Conservation (phyloP, 2,888 invertebrate species). For the Acleris emargana region DNA sequence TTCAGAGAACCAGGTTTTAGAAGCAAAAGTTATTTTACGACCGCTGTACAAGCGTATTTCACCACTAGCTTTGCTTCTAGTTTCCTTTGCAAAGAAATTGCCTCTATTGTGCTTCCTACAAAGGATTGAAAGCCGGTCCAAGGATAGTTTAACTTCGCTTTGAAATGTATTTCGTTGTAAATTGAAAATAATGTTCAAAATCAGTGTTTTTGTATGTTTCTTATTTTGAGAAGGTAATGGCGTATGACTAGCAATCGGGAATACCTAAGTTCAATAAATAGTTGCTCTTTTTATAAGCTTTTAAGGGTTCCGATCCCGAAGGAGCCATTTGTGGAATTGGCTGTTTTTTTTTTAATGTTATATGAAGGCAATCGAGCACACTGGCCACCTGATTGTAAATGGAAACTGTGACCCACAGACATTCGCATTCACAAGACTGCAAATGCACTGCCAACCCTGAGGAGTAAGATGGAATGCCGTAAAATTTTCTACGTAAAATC, state of each 20-base stretch:
- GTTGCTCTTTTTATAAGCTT: not conserved
- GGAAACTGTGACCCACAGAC: too few relatives aligned
- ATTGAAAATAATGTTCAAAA: not conserved
- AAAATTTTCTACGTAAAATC: too few relatives aligned
- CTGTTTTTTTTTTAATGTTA: too few relatives aligned
- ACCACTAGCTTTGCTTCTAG: not conserved
- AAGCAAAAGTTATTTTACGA: not conserved
- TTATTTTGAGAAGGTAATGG: not conserved
- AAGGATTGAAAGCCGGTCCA: not conserved
- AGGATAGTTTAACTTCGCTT: slow-evolving; percentile 1
- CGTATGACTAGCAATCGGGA: not conserved
- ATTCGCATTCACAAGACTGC: too few relatives aligned
- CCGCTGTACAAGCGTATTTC: slow-evolving; percentile 32
- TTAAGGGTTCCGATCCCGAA: not conserved
- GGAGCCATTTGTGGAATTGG: too few relatives aligned
- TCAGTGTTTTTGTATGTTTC: not conserved
- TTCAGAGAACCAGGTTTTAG: too few relatives aligned
- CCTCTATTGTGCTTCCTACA: not conserved
- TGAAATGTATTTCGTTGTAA: not conserved
- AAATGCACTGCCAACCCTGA: too few relatives aligned
- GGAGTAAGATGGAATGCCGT: too few relatives aligned
- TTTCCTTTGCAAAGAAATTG: slow-evolving; percentile 5
- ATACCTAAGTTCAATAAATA: not conserved
- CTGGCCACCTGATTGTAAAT: too few relatives aligned
- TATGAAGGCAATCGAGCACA: too few relatives aligned